Percentiles rank a stretch among this genome's conserved stretches.
Conservation (phyloP, 2,113 vertebrate species). For the Semicossyphus pulcher region DNA sequence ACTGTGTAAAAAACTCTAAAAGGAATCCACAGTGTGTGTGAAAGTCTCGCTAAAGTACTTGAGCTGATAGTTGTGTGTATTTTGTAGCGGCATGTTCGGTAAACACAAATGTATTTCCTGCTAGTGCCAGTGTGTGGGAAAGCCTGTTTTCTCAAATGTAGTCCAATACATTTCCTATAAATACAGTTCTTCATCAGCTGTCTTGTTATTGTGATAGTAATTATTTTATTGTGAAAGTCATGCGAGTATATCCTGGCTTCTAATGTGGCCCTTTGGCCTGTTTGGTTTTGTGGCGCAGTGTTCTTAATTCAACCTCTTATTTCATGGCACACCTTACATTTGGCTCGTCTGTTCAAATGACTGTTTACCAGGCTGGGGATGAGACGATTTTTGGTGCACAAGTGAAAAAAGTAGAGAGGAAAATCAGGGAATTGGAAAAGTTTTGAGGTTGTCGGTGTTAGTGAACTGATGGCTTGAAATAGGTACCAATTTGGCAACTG, state of each 20-base stretch:
- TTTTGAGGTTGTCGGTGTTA: neutral
- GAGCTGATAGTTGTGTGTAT: neutral
- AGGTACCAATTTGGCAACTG: neutral
- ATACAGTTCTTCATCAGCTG: neutral
- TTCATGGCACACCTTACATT: neutral
- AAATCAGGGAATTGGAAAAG: neutral
- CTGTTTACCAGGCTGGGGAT: neutral
- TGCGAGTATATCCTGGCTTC: neutral
- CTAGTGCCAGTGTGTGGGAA: neutral
- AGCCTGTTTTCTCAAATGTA: neutral
- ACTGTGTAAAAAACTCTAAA: no score
- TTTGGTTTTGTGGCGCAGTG: neutral
- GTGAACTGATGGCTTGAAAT: neutral
- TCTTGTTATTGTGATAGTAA: neutral
- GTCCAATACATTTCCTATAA: neutral
- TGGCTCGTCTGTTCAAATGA: constrained; percentile 1
- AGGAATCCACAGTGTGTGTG: no score
- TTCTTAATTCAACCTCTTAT: neutral
- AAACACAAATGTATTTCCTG: no score
- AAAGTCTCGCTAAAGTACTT: neutral
- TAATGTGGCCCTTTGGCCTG: neutral
- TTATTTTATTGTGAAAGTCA: neutral
- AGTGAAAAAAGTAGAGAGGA: neutral
- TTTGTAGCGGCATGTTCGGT: neutral
- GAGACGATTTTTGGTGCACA: neutral